phyloP scores from a whole-genome alignment of 2,113 vertebrate genomes.

The Anhinga rufa region DNA sequence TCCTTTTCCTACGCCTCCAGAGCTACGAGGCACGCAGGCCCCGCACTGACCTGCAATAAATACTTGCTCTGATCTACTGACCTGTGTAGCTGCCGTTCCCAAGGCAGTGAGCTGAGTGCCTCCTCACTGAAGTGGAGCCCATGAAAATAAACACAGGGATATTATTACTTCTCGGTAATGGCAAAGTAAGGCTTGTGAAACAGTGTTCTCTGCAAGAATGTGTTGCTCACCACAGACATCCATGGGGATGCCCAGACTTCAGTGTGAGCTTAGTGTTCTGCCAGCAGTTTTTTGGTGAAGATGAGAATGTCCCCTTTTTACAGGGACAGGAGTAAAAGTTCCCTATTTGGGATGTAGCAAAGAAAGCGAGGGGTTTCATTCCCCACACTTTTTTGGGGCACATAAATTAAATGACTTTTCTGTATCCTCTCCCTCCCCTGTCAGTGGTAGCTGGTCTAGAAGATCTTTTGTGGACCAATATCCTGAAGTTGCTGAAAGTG shows the following conservation, averaged over 20 bases:
- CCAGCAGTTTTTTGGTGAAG: background rate
- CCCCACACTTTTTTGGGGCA: background rate
- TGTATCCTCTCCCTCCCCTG: background rate
- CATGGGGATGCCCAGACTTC: background rate
- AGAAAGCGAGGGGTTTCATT: background rate
- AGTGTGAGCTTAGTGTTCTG: background rate
- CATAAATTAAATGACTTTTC: background rate
- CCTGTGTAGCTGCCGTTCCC: background rate
- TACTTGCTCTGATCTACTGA: conserved; percentile 20
- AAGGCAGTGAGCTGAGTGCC: background rate
- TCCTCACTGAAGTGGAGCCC: conserved; percentile 15
- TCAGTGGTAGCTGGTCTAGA: background rate
- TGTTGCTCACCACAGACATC: background rate
- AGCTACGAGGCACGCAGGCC: background rate
- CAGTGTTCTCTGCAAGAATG: background rate
- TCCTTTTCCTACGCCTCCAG: background rate
- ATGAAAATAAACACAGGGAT: conserved; percentile 58
- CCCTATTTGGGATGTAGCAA: background rate
- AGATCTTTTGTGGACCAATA: background rate
- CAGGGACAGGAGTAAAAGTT: background rate
- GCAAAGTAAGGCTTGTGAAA: conserved; percentile 18
- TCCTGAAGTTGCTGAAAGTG: background rate
- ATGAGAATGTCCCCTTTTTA: background rate
- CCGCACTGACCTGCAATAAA: background rate
- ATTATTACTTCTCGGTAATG: conserved; percentile 39